Evolutionary conservation across 23 tunicate genomes (phyloP).

Genomic region (Corella eumyota): DNA sequence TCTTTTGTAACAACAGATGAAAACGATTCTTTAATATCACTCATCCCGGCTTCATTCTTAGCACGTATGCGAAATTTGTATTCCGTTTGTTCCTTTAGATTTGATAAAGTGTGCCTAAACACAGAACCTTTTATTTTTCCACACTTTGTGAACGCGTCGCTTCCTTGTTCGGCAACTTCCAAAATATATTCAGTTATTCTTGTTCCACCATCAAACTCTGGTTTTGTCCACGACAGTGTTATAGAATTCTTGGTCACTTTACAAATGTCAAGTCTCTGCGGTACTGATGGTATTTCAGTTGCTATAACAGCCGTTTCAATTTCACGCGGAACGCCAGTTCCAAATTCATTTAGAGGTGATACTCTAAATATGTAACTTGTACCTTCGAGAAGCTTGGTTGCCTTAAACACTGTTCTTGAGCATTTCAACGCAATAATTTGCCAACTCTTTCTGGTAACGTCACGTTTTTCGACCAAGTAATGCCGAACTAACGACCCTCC

Average conservation of each 20-base stretch:
- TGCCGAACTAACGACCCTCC: conserved; percentile 37
- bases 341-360: conserved; percentile 41
- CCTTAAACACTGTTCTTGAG: conserved; percentile 25
- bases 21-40: conserved; percentile 34
- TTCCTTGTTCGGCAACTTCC: conserved; percentile 16
- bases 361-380: conserved; percentile 38
- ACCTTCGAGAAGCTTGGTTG: conserved; percentile 32
- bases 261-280: conserved; percentile 10
- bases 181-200: conserved; percentile 27
- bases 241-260: conserved; percentile 23
- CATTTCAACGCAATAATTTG: conserved; percentile 42
- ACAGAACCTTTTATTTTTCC: conserved; percentile 15
- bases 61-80: conserved; percentile 42
- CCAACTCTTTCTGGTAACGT: conserved; percentile 40
- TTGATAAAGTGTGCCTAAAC: conserved; percentile 6
- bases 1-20: conserved; percentile 45
- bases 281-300: conserved; percentile 51
- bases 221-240: conserved; percentile 43
- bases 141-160: conserved; percentile 32
- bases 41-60: conserved; percentile 32
- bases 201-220: conserved; percentile 45
- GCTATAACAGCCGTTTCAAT: conserved; percentile 31
- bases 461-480: conserved; percentile 38
- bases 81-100: conserved; percentile 27
- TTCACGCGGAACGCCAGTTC: conserved; percentile 45